Percentiles rank a stretch among this genome's conserved stretches.
Evolutionary conservation across 2,797 vertebrate species (phyloP).

Genomic region (Lepilemur ruficaudatus): DNA sequence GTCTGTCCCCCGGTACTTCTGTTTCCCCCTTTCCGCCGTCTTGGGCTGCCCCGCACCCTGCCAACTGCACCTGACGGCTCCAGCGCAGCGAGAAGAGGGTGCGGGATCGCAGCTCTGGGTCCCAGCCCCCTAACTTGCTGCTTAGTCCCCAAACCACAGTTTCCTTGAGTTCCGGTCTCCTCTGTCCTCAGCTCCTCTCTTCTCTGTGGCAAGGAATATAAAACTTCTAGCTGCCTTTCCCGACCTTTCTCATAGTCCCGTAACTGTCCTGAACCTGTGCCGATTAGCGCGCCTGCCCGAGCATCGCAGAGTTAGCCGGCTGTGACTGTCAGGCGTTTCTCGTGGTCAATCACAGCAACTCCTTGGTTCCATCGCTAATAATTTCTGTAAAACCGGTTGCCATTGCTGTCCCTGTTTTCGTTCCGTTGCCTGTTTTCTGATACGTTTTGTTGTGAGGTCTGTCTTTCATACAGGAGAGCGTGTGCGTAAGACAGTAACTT

Average conservation of each 20-base stretch:
- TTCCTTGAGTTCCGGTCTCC: rapidly evolving
- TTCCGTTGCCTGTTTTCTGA: not conserved
- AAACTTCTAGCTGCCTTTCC: not conserved
- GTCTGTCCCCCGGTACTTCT: not conserved
- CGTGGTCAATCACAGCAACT: not conserved
- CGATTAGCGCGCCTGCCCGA: not conserved
- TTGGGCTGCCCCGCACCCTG: not conserved
- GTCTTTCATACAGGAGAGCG: too few relatives aligned
- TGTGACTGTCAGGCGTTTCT: not conserved
- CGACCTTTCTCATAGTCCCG: rapidly evolving
- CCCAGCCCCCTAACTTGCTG: rapidly evolving
- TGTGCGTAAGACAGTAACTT: not conserved
- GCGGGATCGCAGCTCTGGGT: rapidly evolving
- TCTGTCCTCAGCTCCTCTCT: not conserved
- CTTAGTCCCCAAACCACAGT: not conserved
- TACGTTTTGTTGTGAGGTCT: not conserved
- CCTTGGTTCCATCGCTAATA: not conserved
- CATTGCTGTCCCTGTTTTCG: not conserved
- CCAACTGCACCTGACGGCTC: not conserved
- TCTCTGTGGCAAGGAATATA: not conserved
- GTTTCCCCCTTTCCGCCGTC: not conserved
- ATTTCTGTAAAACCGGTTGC: not conserved
- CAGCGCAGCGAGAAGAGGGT: not conserved
- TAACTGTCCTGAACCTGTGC: rapidly evolving
- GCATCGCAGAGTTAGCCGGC: rapidly evolving